A percentile compares a stretch with the other conserved stretches of the same genome.
phyloP scores from a whole-genome alignment of 1,140 invertebrate genomes.

The Musca domestica region DNA sequence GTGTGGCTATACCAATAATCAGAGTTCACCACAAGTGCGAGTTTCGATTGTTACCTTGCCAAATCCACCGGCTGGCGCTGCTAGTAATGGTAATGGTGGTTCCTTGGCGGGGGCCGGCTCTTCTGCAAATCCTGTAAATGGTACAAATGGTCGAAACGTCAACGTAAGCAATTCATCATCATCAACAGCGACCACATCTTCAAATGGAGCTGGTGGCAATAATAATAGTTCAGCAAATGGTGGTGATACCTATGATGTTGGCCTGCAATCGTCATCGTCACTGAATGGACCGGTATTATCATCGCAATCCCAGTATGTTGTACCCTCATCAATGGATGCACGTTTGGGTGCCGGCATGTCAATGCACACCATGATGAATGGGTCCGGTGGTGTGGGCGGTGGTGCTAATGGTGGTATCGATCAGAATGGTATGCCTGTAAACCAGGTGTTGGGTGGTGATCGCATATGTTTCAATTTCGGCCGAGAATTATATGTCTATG shows the following conservation, averaged over 20 bases:
- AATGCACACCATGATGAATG: conserved; percentile 51
- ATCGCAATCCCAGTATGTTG: conserved; percentile 24
- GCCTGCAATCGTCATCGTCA: conserved; percentile 1
- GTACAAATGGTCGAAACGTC: not conserved
- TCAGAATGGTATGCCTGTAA: conserved; percentile 40
- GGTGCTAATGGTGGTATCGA: conserved; percentile 29
- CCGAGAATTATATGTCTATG: conserved; percentile 94
- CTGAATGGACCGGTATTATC: conserved; percentile 25
- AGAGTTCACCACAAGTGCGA: conserved; percentile 77
- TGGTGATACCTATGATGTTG: conserved; percentile 7
- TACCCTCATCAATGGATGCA: conserved; percentile 35
- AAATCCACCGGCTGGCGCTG: conserved; percentile 41
- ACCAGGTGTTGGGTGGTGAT: conserved; percentile 60
- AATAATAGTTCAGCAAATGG: conserved; percentile 36
- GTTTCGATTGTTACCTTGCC: conserved; percentile 87
- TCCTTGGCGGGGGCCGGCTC: not conserved
- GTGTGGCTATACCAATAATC: conserved; percentile 72
- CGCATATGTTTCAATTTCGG: conserved; percentile 97
- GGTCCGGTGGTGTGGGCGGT: conserved; percentile 31
- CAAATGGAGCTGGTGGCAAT: conserved; percentile 7
- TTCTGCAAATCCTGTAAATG: not conserved
- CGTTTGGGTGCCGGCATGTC: conserved; percentile 49
- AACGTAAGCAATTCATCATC: conserved; percentile 8
- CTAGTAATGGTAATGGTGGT: conserved; percentile 12
- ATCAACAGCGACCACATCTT: conserved; percentile 2